These are phyloP conservation scores for Sitodiplosis mosellana DNA, from an alignment of 1,140 invertebrate genomes.

Conservation along the genomic window DNA sequence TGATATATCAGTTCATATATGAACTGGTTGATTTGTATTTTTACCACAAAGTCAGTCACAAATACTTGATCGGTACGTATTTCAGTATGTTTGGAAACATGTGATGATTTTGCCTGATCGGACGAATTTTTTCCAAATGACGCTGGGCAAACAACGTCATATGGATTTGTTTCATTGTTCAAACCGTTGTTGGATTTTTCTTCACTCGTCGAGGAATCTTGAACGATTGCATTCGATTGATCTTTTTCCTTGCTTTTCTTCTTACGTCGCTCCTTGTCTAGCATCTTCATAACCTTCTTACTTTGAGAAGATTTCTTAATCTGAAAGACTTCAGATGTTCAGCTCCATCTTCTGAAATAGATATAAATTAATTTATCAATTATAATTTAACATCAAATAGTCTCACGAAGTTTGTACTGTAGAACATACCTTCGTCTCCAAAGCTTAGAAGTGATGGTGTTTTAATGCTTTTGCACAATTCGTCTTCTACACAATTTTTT, in stretches of 20 bases:
- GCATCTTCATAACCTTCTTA: constrained; percentile 68
- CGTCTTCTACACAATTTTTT: constrained; percentile 21
- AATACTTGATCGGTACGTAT: constrained; percentile 28
- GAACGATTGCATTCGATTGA: no score
- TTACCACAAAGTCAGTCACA: constrained; percentile 29
- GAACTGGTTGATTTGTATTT: no score
- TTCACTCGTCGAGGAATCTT: background rate
- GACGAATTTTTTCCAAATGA: background rate
- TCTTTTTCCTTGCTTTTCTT: constrained; percentile 38
- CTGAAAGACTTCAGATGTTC: constrained; percentile 79
- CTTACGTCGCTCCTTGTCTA: constrained; percentile 59
- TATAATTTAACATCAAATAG: constrained; percentile 6
- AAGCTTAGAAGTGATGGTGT: constrained; percentile 53
- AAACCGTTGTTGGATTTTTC: background rate
- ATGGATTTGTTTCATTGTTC: background rate
- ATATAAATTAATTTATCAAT: no score
- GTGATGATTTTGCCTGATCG: constrained; percentile 15
- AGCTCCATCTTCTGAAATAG: constrained; percentile 35
- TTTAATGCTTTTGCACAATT: constrained; percentile 33
- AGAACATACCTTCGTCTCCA: constrained; percentile 48
- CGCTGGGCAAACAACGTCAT: background rate
- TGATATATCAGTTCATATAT: background rate
- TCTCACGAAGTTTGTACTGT: no score
- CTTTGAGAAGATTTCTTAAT: constrained; percentile 89
- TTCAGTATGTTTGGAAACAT: constrained; percentile 25